Conservation (phyloP, 2,797 vertebrate species). For the Moxostoma hubbsi region DNA sequence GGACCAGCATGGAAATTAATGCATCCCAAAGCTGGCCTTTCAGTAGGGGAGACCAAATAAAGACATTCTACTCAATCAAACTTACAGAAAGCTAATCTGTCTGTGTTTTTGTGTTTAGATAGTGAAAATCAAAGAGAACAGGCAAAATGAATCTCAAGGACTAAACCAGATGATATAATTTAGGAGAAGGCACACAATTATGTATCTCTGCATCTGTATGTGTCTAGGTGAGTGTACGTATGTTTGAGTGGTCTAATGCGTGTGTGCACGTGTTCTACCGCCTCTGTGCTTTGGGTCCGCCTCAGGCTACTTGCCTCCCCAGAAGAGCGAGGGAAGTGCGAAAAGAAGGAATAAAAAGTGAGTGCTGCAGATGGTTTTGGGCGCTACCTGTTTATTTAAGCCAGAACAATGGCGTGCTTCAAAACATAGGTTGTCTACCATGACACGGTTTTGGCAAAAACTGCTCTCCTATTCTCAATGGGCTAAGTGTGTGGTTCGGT, state of each 20-base stretch:
- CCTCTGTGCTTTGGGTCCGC: conserved; percentile 29
- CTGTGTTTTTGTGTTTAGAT: too few species aligned
- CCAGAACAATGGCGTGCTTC: conserved; percentile 63
- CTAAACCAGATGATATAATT: background rate
- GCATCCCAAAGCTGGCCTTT: too few species aligned
- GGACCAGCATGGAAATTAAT: too few species aligned
- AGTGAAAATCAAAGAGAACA: background rate
- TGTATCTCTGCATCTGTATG: background rate
- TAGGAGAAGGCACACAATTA: background rate
- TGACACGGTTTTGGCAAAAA: conserved; percentile 66
- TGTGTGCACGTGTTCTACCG: conserved; percentile 45
- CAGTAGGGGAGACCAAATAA: too few species aligned
- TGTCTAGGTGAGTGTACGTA: conserved; percentile 14
- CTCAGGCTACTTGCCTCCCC: conserved; percentile 27
- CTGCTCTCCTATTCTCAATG: conserved; percentile 54
- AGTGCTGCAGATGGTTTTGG: conserved; percentile 56
- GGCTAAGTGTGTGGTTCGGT: conserved; percentile 66
- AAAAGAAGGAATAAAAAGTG: conserved; percentile 40
- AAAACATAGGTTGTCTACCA: conserved; percentile 58
- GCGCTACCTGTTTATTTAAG: conserved; percentile 66
- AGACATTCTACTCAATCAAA: too few species aligned
- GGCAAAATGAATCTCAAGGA: background rate
- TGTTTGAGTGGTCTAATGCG: background rate
- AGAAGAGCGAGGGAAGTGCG: conserved; percentile 30
- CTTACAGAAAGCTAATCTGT: too few species aligned